phyloP scores from a whole-genome alignment of 92 coral and sea anemone genomes.

The Epizoanthus illoricatus region DNA sequence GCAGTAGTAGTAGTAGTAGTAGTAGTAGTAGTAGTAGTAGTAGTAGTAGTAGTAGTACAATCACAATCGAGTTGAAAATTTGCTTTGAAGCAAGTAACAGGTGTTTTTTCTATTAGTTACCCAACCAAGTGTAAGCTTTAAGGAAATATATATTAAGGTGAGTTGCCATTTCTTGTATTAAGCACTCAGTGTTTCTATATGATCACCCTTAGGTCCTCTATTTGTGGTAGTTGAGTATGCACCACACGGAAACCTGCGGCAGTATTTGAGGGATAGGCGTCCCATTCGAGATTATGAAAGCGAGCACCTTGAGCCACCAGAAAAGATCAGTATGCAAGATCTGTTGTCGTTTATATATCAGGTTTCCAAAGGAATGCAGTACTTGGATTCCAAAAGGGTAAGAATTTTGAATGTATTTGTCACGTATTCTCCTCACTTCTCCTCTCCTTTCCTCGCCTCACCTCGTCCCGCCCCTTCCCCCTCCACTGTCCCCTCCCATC shows the following conservation, averaged over 20 bases:
- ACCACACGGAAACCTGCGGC: slow-evolving; percentile 35
- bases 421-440: neutral
- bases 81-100: too few relatives aligned
- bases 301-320: slow-evolving; percentile 15
- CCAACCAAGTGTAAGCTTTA: too few relatives aligned
- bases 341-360: slow-evolving; percentile 23
- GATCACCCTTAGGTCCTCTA: slow-evolving; percentile 15
- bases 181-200: too few relatives aligned
- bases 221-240: slow-evolving; percentile 39
- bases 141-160: too few relatives aligned
- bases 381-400: slow-evolving; percentile 28
- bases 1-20: too few relatives aligned
- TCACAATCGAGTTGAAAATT: too few relatives aligned
- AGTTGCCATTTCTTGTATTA: too few relatives aligned
- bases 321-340: slow-evolving; percentile 33
- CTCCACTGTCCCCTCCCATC: neutral
- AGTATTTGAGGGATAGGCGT: slow-evolving; percentile 32
- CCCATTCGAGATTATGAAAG: slow-evolving; percentile 32
- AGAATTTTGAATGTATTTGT: neutral
- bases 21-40: too few relatives aligned
- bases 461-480: too few relatives aligned
- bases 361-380: slow-evolving; percentile 37
- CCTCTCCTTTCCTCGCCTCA: too few relatives aligned
- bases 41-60: too few relatives aligned
- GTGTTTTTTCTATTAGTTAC: too few relatives aligned